Conservation (phyloP, 2,888 invertebrate genomes). For the Apodemia mormo region DNA sequence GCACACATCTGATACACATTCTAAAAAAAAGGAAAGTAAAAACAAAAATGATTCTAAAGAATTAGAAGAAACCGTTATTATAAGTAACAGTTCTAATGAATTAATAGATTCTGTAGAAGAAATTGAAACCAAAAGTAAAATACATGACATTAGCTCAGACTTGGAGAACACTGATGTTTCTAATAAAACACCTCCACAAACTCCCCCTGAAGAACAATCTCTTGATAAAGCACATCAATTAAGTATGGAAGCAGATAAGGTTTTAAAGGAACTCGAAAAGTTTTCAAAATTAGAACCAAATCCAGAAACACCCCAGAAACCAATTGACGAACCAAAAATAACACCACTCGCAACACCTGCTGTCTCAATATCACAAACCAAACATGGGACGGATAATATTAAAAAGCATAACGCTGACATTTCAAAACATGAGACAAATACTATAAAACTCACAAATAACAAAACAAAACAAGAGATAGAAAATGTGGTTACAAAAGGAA, state of each 20-base stretch:
- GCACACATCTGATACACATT: constrained; percentile 29
- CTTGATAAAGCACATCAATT: constrained; percentile 61
- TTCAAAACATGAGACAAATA: too few relatives aligned
- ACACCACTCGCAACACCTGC: constrained; percentile 26
- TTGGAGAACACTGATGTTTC: constrained; percentile 16
- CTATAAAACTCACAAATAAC: constrained; percentile 12
- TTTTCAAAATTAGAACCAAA: constrained; percentile 62
- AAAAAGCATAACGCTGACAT: constrained; percentile 18
- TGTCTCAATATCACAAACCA: constrained; percentile 34
- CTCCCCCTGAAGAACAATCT: constrained; percentile 36
- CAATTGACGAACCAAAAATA: constrained; percentile 24
- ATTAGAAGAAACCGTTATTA: constrained; percentile 23
- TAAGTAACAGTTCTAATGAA: constrained; percentile 27
- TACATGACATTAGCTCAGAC: background rate
- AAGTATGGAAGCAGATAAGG: constrained; percentile 53
- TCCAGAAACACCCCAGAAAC: constrained; percentile 38
- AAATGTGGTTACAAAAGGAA: background rate
- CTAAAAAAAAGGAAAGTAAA: constrained; percentile 29
- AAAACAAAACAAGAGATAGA: constrained; percentile 1
- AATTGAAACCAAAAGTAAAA: background rate
- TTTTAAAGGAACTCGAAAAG: constrained; percentile 48
- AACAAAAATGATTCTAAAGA: constrained; percentile 17
- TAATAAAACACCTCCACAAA: background rate
- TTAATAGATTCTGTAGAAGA: constrained; percentile 20
- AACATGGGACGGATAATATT: constrained; percentile 27